A percentile compares a stretch with the other conserved stretches of the same genome.
Conservation (phyloP, 2,797 vertebrate species). For the Liasis olivaceus region DNA sequence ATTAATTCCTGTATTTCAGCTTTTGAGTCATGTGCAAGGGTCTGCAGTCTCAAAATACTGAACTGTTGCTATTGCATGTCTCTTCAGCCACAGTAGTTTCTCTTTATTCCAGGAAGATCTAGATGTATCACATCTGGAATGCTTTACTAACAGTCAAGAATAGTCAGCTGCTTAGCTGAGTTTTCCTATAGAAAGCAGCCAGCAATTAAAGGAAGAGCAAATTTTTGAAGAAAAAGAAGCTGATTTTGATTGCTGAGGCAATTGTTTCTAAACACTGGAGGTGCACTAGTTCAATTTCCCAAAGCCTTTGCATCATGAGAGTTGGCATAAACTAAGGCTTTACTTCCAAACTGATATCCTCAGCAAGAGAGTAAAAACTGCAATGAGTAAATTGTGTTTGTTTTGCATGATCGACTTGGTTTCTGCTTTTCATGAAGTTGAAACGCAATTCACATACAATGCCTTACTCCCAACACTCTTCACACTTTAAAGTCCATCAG, state of each 20-base stretch:
- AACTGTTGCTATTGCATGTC: neutral
- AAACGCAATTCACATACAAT: neutral
- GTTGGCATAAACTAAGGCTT: neutral
- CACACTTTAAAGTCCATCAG: neutral
- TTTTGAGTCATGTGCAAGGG: neutral
- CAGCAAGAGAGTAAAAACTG: neutral
- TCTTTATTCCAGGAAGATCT: neutral
- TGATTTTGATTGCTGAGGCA: neutral
- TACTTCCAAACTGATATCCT: neutral
- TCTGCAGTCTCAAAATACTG: neutral
- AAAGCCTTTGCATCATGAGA: neutral
- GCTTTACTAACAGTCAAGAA: slow-evolving; percentile 3
- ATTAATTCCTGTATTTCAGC: neutral
- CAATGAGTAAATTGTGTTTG: neutral
- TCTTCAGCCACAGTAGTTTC: neutral
- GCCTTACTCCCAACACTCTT: neutral
- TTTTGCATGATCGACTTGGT: neutral
- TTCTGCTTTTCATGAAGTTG: neutral
- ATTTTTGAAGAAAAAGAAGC: neutral
- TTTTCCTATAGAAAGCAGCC: slow-evolving; percentile 20
- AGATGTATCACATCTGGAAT: neutral
- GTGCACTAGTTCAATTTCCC: neutral
- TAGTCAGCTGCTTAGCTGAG: neutral
- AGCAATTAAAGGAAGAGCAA: slow-evolving; percentile 1
- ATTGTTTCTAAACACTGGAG: neutral